Percentiles rank a stretch among this genome's conserved stretches.
phyloP scores from a whole-genome alignment of 2,113 vertebrate genomes.

The Otus sunia region DNA sequence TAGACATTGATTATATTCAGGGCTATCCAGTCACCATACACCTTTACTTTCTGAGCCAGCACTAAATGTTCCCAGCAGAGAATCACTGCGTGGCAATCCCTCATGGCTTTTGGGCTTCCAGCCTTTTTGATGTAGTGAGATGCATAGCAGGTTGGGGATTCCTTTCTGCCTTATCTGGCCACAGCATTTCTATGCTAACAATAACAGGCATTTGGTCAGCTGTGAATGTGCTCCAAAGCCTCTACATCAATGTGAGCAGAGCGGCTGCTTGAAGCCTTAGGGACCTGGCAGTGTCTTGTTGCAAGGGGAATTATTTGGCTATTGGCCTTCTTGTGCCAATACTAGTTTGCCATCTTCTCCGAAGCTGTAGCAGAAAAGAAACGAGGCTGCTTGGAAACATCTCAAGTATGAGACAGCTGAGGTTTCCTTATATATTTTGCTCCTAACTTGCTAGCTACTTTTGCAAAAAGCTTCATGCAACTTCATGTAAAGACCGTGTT shows the following conservation, averaged over 20 bases:
- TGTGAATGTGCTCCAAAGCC: neutral
- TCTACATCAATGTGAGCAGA: neutral
- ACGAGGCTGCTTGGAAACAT: neutral
- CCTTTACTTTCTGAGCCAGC: neutral
- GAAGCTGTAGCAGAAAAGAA: neutral
- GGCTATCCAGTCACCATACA: neutral
- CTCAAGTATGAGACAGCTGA: neutral
- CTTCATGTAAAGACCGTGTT: rapidly evolving
- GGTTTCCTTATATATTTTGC: neutral
- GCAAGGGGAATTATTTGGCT: neutral
- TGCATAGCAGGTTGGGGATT: neutral
- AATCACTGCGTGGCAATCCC: neutral
- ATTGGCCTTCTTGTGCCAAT: rapidly evolving
- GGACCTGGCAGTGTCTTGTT: neutral
- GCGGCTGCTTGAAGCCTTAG: neutral
- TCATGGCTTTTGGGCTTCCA: neutral
- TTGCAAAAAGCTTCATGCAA: neutral
- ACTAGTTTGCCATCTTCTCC: neutral
- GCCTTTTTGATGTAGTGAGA: neutral
- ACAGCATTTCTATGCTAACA: neutral
- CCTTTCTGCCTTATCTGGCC: neutral
- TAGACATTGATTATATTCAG: neutral
- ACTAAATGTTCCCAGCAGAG: neutral
- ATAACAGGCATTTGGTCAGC: neutral
- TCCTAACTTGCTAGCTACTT: neutral